Evolutionary conservation across 1,140 invertebrate species (phyloP).

Genomic region (Drosophila novamexicana): DNA sequence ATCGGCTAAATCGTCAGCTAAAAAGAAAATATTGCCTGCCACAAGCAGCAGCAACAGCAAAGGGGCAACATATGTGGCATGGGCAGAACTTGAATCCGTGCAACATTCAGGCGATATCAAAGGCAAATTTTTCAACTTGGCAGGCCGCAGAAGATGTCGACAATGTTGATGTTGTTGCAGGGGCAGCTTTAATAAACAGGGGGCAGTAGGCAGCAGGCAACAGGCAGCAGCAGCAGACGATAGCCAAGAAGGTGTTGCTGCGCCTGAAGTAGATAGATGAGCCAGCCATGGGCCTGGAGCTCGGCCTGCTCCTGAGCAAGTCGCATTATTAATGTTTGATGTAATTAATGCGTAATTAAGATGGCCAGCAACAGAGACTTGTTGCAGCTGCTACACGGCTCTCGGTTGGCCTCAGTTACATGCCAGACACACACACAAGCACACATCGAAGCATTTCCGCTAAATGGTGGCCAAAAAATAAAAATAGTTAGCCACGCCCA

Average conservation of each 20-base stretch:
- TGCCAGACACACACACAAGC: background rate
- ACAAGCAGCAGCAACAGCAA: constrained; percentile 26
- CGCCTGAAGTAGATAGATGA: constrained; percentile 74
- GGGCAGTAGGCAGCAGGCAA: constrained; percentile 2
- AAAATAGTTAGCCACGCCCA: constrained; percentile 37
- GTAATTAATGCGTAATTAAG: constrained; percentile 82
- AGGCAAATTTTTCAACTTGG: constrained; percentile 73
- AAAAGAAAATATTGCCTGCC: constrained; percentile 68
- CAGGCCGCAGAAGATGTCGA: constrained; percentile 17
- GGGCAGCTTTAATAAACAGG: constrained; percentile 51
- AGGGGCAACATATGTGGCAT: constrained; percentile 23
- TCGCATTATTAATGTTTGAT: constrained; percentile 76
- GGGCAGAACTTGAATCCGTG: constrained; percentile 8
- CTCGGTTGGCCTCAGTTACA: background rate
- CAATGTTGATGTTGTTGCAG: constrained; percentile 32
- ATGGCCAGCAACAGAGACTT: constrained; percentile 37
- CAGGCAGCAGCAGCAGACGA: constrained; percentile 16
- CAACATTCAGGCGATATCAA: constrained; percentile 58
- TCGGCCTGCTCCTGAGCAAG: constrained; percentile 42
- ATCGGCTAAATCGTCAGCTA: constrained; percentile 69
- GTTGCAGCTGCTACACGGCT: constrained; percentile 10
- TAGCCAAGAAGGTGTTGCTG: constrained; percentile 68
- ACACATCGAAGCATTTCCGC: constrained; percentile 1
- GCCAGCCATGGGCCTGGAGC: constrained; percentile 12
- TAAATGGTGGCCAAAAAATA: constrained; percentile 21